Evolutionary conservation across 2,888 invertebrate genomes (phyloP), one percentile per base, ranked within the genome.

Genomic region (Reticulitermes lucifugus): DNA sequence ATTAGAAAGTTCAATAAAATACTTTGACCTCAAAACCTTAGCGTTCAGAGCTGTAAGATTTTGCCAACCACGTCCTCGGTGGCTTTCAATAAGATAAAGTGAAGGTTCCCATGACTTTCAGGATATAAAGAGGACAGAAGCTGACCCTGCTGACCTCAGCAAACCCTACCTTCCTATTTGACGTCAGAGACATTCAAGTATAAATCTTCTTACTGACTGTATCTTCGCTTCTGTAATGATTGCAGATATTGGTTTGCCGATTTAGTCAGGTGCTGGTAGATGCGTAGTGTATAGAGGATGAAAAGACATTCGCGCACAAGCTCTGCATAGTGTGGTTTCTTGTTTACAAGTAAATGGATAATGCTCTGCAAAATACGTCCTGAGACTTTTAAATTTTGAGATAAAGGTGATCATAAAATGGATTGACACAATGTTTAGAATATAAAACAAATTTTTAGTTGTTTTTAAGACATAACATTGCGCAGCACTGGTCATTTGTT

Each of bases 101-200:
- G 55, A 18, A 21, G 43, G 80, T 80, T 80, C 80, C 80, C 80
- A 80, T 80, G 80, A 80, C 59, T 80, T 60, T 60, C 59, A 80
- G 55, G 51, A 55, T 51, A 79, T 79, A 79, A 79, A 79, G 79
- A 79, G 79, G 79, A 55, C 79, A 79, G 70, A 70, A 3, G 25
- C 70, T 73, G 73, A 73, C 73, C 73, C 41, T 21, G 41, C 6
- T 18, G 73, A 73, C 73, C 73, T 6, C 73, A 35, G 41, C 10
- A 10, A 73, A 73, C 73, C 12, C 6, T 73, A 73, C 73, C 73
- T 73, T 73, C 35, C 35, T 41, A 18, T 35, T 73, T 73, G 73
- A 73, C 73, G 73, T 73, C 73, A 73, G 14, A 3, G 73, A 18
- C 21, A 73, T 12, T 6, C 65, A 65, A 65, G 25, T 25, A 65